Percentiles rank a stretch among this genome's conserved stretches.
These are phyloP conservation scores for Chrysomallon squamiferum DNA, from an alignment of 1,140 invertebrate species.

Conservation along the genomic window DNA sequence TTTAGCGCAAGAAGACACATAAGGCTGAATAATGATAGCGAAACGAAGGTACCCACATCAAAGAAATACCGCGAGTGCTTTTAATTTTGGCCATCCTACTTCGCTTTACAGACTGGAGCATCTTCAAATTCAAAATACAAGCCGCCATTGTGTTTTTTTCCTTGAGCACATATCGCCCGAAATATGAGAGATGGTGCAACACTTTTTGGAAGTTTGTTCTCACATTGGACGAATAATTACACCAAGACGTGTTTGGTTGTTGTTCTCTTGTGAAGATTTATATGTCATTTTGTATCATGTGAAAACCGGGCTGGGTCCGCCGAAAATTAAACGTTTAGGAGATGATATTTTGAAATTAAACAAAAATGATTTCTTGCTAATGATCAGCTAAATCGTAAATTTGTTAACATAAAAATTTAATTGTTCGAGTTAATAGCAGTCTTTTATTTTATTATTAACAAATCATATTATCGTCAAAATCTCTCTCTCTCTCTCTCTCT, in stretches of 20 bases:
- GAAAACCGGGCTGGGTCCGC: background rate
- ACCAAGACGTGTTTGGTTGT: background rate
- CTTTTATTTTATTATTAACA: no score
- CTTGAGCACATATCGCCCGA: background rate
- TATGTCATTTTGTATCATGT: constrained; percentile 3
- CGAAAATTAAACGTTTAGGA: no score
- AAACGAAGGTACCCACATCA: background rate
- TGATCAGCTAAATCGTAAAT: no score
- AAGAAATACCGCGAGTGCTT: constrained; percentile 1
- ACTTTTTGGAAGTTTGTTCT: constrained; percentile 3
- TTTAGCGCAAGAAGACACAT: background rate
- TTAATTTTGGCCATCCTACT: background rate
- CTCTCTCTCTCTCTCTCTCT: no score
- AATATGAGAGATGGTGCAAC: constrained; percentile 1
- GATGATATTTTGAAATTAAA: no score
- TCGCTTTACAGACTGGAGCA: background rate
- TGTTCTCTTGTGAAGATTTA: constrained; percentile 2
- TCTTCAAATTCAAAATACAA: background rate
- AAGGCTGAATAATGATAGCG: background rate
- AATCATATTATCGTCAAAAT: no score
- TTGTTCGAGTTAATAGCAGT: no score
- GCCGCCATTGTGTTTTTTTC: background rate
- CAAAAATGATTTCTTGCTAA: no score
- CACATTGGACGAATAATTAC: constrained; percentile 1
- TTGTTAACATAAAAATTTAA: no score